Base-by-base conservation (phyloP, 1,140 invertebrate genomes). In the Mercenaria mercenaria region DNA sequence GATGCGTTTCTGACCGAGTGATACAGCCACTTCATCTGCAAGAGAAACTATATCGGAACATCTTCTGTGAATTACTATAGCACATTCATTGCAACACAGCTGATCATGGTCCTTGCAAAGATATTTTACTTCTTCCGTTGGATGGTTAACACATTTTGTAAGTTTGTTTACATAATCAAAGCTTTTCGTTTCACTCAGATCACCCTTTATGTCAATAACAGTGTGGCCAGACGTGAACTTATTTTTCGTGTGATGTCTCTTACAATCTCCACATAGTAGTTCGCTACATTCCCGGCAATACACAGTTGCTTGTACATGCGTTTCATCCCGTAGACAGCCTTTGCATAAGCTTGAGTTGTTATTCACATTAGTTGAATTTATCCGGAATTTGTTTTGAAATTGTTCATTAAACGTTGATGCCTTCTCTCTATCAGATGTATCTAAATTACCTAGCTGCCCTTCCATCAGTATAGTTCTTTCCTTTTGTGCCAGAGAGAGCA, bases 11-110 rank as follows among this genome's bases (percentile, higher is more conserved):
- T 47, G 2, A 47, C 6, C 29, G 0, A 1, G 41, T 23, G 37
- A 11, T 4, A 13, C 37, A 29, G 39, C 41, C 13, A 43, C 3
- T 11, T 50, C 39, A 26, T 43, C 26, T 4, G 3, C n/a, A 50
- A 76, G 47, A 26, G 72, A 29, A 0, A 50, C 11, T n/a, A 76
- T 4, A 26, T n/a, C 8, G 6, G n/a, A 20, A 15, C 72, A 76
- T 47, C 47, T 47, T 76, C 72, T 76, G 41, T 76, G 72, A n/a
- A 10, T 20, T 23, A 43, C 23, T 3, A 76, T 76, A 43, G 72
- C 72, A 50, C 72, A 76, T 76, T 76, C 41, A 26, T 76, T 76
- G 72, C 72, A 76, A 76, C 72, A 76, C 6, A 76, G n/a, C 72
- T 76, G 72, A 26, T 76, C 72, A 50, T 76, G 72, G 26, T 76